Percentiles rank a stretch among this genome's conserved stretches.
These are phyloP conservation scores for Bucorvus abyssinicus DNA, from an alignment of 2,797 vertebrate species.

Conservation along the genomic window DNA sequence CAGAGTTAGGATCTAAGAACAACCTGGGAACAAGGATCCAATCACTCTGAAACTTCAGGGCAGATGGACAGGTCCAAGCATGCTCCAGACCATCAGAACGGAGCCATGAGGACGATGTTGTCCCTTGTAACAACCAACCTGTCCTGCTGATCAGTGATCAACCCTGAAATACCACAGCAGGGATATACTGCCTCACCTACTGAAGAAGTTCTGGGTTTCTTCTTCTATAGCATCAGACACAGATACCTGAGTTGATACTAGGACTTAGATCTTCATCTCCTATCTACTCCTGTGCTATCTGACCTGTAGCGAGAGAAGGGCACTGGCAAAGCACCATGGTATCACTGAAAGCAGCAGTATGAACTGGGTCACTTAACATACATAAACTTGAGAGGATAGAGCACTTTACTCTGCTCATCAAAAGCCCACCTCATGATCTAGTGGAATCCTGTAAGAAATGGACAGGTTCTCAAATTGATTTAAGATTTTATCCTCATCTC, in stretches of 20 bases:
- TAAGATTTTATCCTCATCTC: background rate
- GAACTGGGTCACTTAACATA: background rate
- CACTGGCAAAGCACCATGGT: no score
- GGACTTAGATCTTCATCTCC: background rate
- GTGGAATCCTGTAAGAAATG: background rate
- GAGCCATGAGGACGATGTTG: background rate
- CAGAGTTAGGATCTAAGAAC: background rate
- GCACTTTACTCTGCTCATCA: background rate
- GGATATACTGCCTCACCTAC: background rate
- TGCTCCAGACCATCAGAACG: background rate
- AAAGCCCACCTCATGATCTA: background rate
- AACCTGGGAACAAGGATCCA: background rate
- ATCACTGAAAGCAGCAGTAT: background rate
- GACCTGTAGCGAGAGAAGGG: background rate
- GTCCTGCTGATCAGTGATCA: background rate
- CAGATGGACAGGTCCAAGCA: background rate
- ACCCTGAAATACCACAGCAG: background rate
- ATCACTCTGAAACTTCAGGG: background rate
- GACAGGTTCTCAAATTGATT: background rate
- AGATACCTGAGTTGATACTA: background rate
- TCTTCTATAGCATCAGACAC: background rate
- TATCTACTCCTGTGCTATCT: background rate
- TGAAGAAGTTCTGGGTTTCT: background rate
- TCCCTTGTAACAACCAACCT: constrained; percentile 3
- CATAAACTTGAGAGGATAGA: background rate